Conservation (phyloP, 2,797 vertebrate species). For the Anguilla anguilla region DNA sequence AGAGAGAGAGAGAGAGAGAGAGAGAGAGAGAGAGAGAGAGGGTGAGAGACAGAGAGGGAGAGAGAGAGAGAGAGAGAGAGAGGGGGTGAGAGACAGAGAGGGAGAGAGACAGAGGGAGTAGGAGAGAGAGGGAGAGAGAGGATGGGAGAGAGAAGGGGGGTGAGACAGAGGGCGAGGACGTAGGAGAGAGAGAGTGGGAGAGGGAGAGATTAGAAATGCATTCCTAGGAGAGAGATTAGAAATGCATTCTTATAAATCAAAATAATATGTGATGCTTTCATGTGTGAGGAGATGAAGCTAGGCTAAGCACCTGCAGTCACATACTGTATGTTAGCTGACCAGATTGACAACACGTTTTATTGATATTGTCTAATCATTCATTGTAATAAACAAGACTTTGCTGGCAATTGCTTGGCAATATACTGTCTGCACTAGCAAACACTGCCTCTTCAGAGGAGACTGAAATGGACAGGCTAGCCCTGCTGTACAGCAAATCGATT, state of each 20-base stretch:
- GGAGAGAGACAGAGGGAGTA: not conserved
- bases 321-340: not conserved
- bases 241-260: not conserved
- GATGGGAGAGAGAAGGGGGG: no score
- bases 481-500: not conserved
- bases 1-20: conserved; percentile 13
- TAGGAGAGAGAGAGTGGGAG: no score
- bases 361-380: not conserved
- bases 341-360: not conserved
- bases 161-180: not conserved
- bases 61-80: not conserved
- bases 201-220: not conserved
- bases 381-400: not conserved
- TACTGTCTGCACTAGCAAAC: not conserved
- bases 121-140: not conserved
- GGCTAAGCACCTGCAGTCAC: not conserved
- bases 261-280: not conserved
- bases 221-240: not conserved
- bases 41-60: not conserved
- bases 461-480: not conserved
- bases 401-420: not conserved
- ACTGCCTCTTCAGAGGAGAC: not conserved
- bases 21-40: not conserved
- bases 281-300: not conserved
- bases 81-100: not conserved